A percentile compares a stretch with the other conserved stretches of the same genome.
phyloP scores from a whole-genome alignment of 2,797 vertebrate genomes.

The Fratercula arctica region DNA sequence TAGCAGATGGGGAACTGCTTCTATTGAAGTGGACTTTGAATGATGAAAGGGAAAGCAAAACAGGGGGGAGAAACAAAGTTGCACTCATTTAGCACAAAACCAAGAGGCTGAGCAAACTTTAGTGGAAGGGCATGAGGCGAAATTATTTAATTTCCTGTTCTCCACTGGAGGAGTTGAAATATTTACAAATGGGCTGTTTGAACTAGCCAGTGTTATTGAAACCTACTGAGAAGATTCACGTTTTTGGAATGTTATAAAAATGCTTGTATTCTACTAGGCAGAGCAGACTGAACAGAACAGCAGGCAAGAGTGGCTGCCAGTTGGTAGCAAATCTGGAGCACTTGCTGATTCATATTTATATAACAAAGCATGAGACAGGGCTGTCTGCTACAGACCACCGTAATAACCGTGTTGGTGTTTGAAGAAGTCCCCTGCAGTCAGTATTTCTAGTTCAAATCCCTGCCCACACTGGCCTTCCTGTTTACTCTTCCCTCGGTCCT shows the following conservation, averaged over 20 bases:
- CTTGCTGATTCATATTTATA: neutral
- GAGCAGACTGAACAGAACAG: constrained; percentile 1
- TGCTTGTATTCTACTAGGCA: neutral
- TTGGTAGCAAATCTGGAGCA: neutral
- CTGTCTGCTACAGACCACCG: neutral
- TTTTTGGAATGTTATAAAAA: neutral
- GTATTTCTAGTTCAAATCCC: neutral
- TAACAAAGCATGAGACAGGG: neutral
- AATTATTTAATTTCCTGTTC: neutral
- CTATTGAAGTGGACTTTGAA: neutral
- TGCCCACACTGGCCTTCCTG: neutral
- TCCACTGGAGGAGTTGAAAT: neutral
- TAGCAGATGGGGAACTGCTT: neutral
- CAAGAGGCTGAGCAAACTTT: neutral
- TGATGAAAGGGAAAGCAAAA: neutral
- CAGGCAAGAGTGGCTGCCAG: constrained; percentile 10
- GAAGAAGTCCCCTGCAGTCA: neutral
- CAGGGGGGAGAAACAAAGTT: neutral
- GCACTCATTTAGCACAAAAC: neutral
- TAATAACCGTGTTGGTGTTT: neutral
- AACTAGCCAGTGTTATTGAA: neutral
- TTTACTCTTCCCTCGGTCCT: neutral
- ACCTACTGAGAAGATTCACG: neutral
- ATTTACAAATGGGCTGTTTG: constrained; percentile 9
- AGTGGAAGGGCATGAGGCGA: neutral